phyloP scores from a whole-genome alignment of 2,113 vertebrate genomes.

The Emydocephalus ijimae region DNA sequence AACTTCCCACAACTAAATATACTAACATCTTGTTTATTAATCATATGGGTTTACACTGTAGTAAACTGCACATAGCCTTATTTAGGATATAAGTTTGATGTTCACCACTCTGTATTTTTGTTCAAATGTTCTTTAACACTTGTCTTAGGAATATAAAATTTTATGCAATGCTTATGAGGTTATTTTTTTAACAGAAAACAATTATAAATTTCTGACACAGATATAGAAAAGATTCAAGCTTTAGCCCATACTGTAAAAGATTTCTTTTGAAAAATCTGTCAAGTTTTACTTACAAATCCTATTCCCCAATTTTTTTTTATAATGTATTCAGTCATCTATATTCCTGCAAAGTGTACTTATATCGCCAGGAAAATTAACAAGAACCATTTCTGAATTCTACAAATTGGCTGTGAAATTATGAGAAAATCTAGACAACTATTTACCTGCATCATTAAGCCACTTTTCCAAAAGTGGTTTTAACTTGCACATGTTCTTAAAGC shows the following conservation, averaged over 20 bases:
- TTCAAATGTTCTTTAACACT: not conserved
- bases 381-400: constrained; percentile 7
- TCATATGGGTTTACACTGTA: not conserved
- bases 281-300: not conserved
- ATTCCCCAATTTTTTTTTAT: not conserved
- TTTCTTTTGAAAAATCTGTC: not conserved
- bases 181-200: not conserved
- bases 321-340: constrained; percentile 40
- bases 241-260: not conserved
- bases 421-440: constrained; percentile 56
- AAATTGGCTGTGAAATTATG: constrained; percentile 28
- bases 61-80: not conserved
- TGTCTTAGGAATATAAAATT: not conserved
- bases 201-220: not conserved
- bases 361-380: not conserved
- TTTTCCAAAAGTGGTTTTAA: constrained; percentile 99
- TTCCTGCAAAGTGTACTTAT: constrained; percentile 28
- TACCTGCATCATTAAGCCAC: constrained; percentile 99
- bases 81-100: constrained; percentile 1
- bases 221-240: not conserved
- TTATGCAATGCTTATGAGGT: not conserved
- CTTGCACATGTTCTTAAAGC: constrained; percentile 99
- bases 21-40: not conserved
- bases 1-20: not conserved
- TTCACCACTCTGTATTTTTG: not conserved